Evolutionary conservation across 2,797 vertebrate species (phyloP), one percentile per base, ranked within the genome.

Genomic region (Epinephelus malabaricus): DNA sequence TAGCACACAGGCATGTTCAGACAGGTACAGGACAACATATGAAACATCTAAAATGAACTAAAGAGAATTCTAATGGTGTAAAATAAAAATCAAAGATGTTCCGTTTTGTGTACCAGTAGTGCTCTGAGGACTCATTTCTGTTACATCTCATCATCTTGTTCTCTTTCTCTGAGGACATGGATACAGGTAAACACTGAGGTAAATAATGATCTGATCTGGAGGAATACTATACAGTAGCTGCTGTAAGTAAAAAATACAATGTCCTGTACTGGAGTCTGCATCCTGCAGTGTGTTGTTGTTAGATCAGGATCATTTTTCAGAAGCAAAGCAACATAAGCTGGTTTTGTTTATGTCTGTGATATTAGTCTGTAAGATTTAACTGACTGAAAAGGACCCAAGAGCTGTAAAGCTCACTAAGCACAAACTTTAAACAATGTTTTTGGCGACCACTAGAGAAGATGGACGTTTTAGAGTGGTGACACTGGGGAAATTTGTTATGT

Each of bases 341-440:
- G 59, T 63, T 76, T 38, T 69, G 19, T 30, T 46, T 54, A 17
- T 58, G n/a, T 53, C 27, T 19, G 15, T n/a, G 62, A 13, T 17
- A 13, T 34, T 59, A 21, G 9, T 40, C 8, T 13, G 5, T 17
- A 12, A 5, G 17, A 19, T 38, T 40, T 30, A 51, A 59, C 23
- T 13, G 14, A 53, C 58, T 64, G 27, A 72, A 60, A 61, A 67
- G 27, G 40, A 53, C 34, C 38, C 60, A 6, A 17, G 27, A 34
- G 61, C 15, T 4, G 3, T 21, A 54, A 23, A 61, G 25, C 6
- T 53, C 60, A 27, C 45, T 62, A 50, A 58, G 15, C 45, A 65
- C 34, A 34, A 38, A 51, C 27, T 69, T 40, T 55, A 63, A 54
- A 25, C 38, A 11, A 4, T 45, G 50, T 62, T 50, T 43, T 69